A percentile compares a stretch with the other conserved stretches of the same genome.
Evolutionary conservation across 2,113 vertebrate species (phyloP).

Genomic region (Felis catus): F.catus_Fca126_mat1.0 CM031423.1:61834001-61834500

Average conservation of each 20-base stretch:
- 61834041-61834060: neutral
- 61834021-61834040: neutral
- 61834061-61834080: neutral
- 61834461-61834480: neutral
- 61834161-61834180: neutral
- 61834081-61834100: neutral
- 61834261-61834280: neutral
- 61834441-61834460: neutral
- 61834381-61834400: neutral
- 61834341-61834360: neutral
- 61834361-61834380: neutral
- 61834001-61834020: neutral
- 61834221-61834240: neutral
- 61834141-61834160: neutral
- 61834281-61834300: neutral
- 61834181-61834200: neutral
- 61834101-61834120: neutral
- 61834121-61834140: neutral
- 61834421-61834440: neutral
- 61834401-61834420: accelerated
- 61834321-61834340: neutral
- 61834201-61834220: neutral
- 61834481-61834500: neutral
- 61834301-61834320: neutral
- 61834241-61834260: neutral